Evolutionary conservation across 2,888 invertebrate species (phyloP).

Genomic region (Dichetophora obliterata): DNA sequence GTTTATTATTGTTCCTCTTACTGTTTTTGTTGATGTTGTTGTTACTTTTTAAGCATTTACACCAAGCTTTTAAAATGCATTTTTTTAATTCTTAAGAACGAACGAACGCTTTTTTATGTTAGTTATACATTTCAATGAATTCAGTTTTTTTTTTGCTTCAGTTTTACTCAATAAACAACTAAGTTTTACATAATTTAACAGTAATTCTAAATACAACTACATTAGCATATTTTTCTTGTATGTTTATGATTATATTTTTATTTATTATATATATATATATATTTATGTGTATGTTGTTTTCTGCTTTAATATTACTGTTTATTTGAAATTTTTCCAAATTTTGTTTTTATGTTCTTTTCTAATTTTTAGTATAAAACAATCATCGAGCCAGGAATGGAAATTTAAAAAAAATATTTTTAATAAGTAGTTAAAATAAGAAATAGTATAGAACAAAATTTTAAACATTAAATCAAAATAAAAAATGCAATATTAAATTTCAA

Average conservation of each 20-base stretch:
- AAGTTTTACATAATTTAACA: slow-evolving; percentile 38
- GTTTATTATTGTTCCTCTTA: background rate
- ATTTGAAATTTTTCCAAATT: slow-evolving; percentile 8
- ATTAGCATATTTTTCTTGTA: slow-evolving; percentile 29
- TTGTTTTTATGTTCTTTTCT: background rate
- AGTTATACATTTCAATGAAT: background rate
- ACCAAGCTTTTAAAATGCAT: background rate
- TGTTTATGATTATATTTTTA: slow-evolving; percentile 1
- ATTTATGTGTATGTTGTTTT: background rate
- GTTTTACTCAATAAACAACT: slow-evolving; percentile 39
- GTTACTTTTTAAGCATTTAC: background rate
- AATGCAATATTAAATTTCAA: too few relatives aligned
- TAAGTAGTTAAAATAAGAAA: too few relatives aligned
- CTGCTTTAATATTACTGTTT: background rate
- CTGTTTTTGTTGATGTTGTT: background rate
- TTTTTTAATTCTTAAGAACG: background rate
- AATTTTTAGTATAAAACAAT: background rate
- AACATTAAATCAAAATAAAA: too few relatives aligned
- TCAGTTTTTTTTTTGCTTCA: slow-evolving; percentile 9
- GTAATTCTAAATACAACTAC: slow-evolving; percentile 38
- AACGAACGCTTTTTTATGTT: background rate
- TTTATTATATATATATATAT: background rate
- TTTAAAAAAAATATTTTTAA: too few relatives aligned
- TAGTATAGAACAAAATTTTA: too few relatives aligned
- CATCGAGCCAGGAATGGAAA: too few relatives aligned